Percentiles rank a stretch among this genome's conserved stretches.
Conservation (phyloP, 2,797 vertebrate genomes). For the Pseudochaenichthys georgianus region DNA sequence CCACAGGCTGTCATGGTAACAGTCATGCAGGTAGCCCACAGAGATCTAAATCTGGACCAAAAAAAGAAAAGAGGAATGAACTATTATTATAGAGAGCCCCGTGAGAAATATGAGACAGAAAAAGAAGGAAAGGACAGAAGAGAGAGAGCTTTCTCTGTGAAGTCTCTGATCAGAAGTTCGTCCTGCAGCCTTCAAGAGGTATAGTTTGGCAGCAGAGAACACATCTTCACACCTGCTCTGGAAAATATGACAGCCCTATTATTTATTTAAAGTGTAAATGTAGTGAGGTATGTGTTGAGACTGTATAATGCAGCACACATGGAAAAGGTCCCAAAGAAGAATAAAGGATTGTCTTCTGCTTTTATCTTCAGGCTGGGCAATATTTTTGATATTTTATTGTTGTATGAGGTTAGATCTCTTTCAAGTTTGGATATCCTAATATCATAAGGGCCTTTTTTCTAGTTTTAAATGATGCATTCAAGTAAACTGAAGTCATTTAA, state of each 20-base stretch:
- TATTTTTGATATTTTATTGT: too few species aligned
- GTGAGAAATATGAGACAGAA: slow-evolving; percentile 77
- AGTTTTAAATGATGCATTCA: neutral
- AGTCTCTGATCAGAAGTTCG: slow-evolving; percentile 73
- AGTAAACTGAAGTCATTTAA: too few species aligned
- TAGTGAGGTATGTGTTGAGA: slow-evolving; percentile 66
- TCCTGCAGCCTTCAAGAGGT: slow-evolving; percentile 73
- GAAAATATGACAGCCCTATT: slow-evolving; percentile 78
- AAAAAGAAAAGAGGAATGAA: slow-evolving; percentile 76
- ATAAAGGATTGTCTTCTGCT: neutral
- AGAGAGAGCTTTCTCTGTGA: slow-evolving; percentile 25
- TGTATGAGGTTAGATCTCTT: too few species aligned
- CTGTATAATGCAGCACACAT: slow-evolving; percentile 49
- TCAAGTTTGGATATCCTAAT: too few species aligned
- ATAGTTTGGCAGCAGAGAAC: slow-evolving; percentile 70
- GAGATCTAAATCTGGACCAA: slow-evolving; percentile 82
- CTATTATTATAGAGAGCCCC: slow-evolving; percentile 79
- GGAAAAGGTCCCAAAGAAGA: slow-evolving; percentile 26
- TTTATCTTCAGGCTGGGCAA: too few species aligned
- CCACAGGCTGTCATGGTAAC: slow-evolving; percentile 83
- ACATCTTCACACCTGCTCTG: slow-evolving; percentile 79
- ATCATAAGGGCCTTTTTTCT: too few species aligned
- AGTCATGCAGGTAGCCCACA: slow-evolving; percentile 81
- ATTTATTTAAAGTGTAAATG: slow-evolving; percentile 80
- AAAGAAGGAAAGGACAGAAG: slow-evolving; percentile 63